Conservation (phyloP, 2,888 invertebrate genomes). For the Cryptophagus acutangulus region DNA sequence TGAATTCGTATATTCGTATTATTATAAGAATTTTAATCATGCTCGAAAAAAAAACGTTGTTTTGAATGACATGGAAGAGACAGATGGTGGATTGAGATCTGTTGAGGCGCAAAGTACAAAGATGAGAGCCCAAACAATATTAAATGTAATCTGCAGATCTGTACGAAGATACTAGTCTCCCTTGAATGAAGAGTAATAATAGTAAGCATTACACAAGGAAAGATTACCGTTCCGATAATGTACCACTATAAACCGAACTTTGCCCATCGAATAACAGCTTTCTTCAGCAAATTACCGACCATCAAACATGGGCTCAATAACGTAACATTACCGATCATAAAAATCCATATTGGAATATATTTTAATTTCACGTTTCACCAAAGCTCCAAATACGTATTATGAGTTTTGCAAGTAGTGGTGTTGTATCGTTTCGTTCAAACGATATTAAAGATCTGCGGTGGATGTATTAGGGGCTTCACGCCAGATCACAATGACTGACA, state of each 20-base stretch:
- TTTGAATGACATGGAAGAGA: slow-evolving; percentile 22
- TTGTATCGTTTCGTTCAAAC: not conserved
- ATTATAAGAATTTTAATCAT: not conserved
- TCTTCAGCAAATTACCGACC: too few species aligned
- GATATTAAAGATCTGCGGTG: not conserved
- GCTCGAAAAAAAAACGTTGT: slow-evolving; percentile 16
- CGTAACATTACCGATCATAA: too few species aligned
- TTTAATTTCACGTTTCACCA: too few species aligned
- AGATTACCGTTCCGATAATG: too few species aligned
- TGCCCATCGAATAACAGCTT: too few species aligned
- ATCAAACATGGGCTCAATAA: too few species aligned
- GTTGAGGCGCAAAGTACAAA: slow-evolving; percentile 31
- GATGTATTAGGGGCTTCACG: slow-evolving; percentile 17
- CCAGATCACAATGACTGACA: slow-evolving; percentile 46
- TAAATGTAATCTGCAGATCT: slow-evolving; percentile 34
- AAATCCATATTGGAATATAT: too few species aligned
- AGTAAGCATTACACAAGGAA: slow-evolving; percentile 31
- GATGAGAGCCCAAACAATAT: slow-evolving; percentile 32
- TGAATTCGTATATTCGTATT: slow-evolving; percentile 18
- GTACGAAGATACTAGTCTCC: slow-evolving; percentile 27
- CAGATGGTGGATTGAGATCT: slow-evolving; percentile 30
- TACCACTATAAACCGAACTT: too few species aligned
- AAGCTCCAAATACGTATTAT: too few species aligned
- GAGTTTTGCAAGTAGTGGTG: not conserved
- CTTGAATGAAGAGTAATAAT: slow-evolving; percentile 33